Conservation (phyloP, 2,888 invertebrate species). For the Cheilosia soror region DNA sequence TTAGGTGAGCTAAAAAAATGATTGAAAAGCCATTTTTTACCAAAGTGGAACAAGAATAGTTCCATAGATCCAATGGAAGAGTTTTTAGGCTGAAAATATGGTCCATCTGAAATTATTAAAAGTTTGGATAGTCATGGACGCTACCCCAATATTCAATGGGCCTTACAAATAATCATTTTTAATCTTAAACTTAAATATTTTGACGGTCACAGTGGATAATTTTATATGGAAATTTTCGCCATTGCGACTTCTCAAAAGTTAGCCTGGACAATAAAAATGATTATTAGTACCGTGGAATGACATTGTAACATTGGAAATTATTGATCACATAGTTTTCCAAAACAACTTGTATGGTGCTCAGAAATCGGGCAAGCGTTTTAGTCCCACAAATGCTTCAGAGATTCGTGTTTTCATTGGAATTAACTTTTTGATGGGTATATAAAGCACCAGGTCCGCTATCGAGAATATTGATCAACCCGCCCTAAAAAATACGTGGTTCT, state of each 20-base stretch:
- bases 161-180: no score
- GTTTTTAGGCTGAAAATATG: conserved; percentile 11
- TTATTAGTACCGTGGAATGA: no score
- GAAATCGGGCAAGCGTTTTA: conserved; percentile 20
- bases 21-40: not conserved
- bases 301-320: conserved; percentile 21
- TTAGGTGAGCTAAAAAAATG: not conserved
- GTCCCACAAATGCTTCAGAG: conserved; percentile 9
- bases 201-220: no score
- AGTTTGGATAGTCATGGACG: conserved; percentile 17
- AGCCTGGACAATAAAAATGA: no score
- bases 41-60: conserved; percentile 22
- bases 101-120: conserved; percentile 10
- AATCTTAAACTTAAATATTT: no score
- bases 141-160: conserved; percentile 26
- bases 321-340: conserved; percentile 34
- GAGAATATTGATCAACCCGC: conserved; percentile 26
- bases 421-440: conserved; percentile 17
- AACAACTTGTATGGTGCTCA: conserved; percentile 15
- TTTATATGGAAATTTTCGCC: no score
- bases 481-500: conserved; percentile 13
- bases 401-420: conserved; percentile 21
- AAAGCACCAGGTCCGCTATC: conserved; percentile 6
- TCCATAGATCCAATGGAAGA: conserved; percentile 4
- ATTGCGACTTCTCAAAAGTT: no score